Conservation (phyloP, 2,113 vertebrate species). For the Tachysurus fulvidraco region DNA sequence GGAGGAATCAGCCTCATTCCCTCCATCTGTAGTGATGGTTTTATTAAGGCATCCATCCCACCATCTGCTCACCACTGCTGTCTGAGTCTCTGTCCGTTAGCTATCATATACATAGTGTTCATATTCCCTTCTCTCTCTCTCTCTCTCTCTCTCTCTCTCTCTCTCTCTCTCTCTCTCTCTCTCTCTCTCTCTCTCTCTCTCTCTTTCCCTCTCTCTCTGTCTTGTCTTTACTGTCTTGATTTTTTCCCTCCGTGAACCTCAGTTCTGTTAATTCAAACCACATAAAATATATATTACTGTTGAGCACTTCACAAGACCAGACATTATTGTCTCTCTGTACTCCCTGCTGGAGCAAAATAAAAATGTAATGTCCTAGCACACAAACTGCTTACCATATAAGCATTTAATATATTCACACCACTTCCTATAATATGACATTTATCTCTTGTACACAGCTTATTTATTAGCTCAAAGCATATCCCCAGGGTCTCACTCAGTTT, state of each 20-base stretch:
- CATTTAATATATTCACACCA: neutral
- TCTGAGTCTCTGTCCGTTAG: neutral
- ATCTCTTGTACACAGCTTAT: neutral
- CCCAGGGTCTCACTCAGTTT: conserved; percentile 34
- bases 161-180: no score
- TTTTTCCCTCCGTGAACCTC: neutral
- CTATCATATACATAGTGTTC: neutral
- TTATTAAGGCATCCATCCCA: neutral
- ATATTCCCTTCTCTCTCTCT: no score
- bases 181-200: neutral
- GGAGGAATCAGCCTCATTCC: conserved; percentile 10
- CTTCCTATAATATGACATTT: conserved; percentile 11
- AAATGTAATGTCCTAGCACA: neutral
- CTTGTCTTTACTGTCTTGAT: no score
- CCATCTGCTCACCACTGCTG: neutral
- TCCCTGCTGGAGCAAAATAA: neutral
- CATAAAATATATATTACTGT: neutral
- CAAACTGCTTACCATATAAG: neutral
- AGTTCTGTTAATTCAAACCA: neutral
- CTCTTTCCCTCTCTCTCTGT: neutral
- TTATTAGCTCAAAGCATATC: conserved; percentile 37
- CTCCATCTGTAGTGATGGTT: conserved; percentile 22
- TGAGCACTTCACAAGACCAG: neutral
- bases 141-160: no score
- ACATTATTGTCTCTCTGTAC: neutral